These are phyloP conservation scores for Drosophila nigromelanica DNA, from an alignment of 1,140 invertebrate genomes.

Conservation along the genomic window DNA sequence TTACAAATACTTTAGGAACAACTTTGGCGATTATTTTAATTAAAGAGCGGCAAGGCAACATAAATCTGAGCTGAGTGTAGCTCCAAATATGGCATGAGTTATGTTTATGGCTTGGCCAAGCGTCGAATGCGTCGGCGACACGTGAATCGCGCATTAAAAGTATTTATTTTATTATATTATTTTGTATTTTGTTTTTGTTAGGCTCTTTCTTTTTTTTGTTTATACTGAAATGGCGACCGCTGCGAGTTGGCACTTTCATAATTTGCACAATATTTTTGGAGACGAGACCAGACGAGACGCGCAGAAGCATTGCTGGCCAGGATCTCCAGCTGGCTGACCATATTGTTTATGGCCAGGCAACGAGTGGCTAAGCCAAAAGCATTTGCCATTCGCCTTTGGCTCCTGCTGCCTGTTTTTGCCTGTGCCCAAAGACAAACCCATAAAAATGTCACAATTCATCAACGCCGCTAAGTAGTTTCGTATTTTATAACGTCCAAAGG, in stretches of 20 bases:
- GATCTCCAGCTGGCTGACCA: constrained; percentile 34
- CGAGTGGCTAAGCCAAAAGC: constrained; percentile 54
- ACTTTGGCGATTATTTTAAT: constrained; percentile 13
- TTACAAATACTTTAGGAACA: constrained; percentile 16
- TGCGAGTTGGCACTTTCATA: constrained; percentile 36
- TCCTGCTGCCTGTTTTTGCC: constrained; percentile 11
- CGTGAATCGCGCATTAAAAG: constrained; percentile 59
- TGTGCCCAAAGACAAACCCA: constrained; percentile 56
- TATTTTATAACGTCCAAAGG: constrained; percentile 48
- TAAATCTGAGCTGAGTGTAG: constrained; percentile 4
- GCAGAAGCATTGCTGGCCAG: constrained; percentile 2
- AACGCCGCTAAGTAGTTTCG: constrained; percentile 58
- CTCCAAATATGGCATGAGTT: constrained; percentile 52
- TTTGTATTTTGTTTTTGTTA: too few species aligned
- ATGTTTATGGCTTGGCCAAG: constrained; percentile 50
- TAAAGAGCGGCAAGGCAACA: background rate
- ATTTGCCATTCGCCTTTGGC: constrained; percentile 25
- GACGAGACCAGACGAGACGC: background rate
- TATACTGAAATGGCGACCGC: background rate
- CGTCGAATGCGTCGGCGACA: constrained; percentile 49
- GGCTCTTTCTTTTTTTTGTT: background rate
- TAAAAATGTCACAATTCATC: constrained; percentile 75
- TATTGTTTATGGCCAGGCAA: constrained; percentile 47
- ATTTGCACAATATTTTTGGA: constrained; percentile 40
- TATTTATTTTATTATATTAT: constrained; percentile 6